These are phyloP conservation scores for Bombyx huttoni DNA, from an alignment of 2,888 invertebrate species.

Conservation along the genomic window DNA sequence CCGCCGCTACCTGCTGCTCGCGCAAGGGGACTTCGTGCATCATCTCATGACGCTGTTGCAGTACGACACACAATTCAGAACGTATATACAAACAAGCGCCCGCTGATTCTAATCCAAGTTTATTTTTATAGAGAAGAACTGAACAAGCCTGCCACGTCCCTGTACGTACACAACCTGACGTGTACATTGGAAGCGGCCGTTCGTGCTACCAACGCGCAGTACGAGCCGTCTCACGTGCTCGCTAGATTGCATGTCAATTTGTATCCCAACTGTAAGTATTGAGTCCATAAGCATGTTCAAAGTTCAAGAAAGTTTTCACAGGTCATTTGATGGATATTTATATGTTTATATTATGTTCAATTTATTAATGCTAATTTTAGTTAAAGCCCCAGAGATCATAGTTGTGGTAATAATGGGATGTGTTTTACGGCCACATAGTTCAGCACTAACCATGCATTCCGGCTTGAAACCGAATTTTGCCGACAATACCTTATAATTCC, in stretches of 20 bases:
- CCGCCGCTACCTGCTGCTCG: slow-evolving; percentile 91
- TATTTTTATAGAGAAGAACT: slow-evolving; percentile 81
- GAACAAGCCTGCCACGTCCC: slow-evolving; percentile 86
- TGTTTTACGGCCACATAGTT: too few species aligned
- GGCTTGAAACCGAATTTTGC: too few species aligned
- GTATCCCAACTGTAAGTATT: slow-evolving; percentile 53
- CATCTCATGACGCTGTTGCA: slow-evolving; percentile 93
- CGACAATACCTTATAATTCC: too few species aligned
- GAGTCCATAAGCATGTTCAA: too few species aligned
- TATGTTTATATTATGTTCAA: too few species aligned
- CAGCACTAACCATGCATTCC: too few species aligned
- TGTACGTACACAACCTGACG: slow-evolving; percentile 91
- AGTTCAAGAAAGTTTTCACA: too few species aligned
- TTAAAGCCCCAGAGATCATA: too few species aligned
- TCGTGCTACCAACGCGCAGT: slow-evolving; percentile 94
- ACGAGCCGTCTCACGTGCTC: slow-evolving; percentile 91
- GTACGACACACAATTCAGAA: slow-evolving; percentile 65
- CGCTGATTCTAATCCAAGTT: background rate
- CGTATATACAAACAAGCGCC: background rate
- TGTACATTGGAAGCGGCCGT: slow-evolving; percentile 88
- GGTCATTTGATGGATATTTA: too few species aligned
- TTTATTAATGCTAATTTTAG: too few species aligned
- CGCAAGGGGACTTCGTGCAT: slow-evolving; percentile 96
- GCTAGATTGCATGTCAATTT: slow-evolving; percentile 88
- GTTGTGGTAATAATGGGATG: too few species aligned